These are phyloP conservation scores for Sander lucioperca DNA, from an alignment of 2,113 vertebrate genomes.

Conservation along the genomic window DNA sequence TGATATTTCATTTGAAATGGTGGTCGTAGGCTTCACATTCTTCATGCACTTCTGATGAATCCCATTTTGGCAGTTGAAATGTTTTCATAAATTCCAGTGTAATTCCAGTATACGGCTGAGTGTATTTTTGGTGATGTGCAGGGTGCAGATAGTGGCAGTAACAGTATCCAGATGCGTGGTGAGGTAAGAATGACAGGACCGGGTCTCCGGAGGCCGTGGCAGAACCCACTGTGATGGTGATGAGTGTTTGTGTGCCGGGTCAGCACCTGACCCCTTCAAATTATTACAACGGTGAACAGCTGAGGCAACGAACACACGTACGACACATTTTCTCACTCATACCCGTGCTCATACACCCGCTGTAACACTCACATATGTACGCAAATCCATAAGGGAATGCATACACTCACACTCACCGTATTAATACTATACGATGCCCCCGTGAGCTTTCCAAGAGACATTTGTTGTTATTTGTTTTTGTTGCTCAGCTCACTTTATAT, in stretches of 20 bases:
- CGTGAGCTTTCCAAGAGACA: neutral
- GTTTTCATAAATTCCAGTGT: conserved; percentile 43
- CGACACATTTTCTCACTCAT: conserved; percentile 50
- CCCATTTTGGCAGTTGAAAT: conserved; percentile 32
- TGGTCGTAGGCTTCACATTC: conserved; percentile 13
- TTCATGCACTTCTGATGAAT: conserved; percentile 7
- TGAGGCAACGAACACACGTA: conserved; percentile 52
- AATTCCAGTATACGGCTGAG: conserved; percentile 34
- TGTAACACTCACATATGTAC: conserved; percentile 16
- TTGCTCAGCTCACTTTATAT: conserved; percentile 50
- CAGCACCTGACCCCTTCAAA: conserved; percentile 69
- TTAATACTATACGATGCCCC: conserved; percentile 24
- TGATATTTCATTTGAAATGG: conserved; percentile 7
- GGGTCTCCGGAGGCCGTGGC: conserved; percentile 46
- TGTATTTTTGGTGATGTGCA: conserved; percentile 13
- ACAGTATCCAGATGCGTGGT: conserved; percentile 72
- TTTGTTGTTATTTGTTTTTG: conserved; percentile 46
- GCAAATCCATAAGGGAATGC: conserved; percentile 4
- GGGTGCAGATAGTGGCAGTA: conserved; percentile 27
- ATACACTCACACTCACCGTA: neutral
- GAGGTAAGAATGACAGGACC: conserved; percentile 52
- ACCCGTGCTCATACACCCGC: neutral
- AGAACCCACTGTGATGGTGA: conserved; percentile 49
- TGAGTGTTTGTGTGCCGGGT: conserved; percentile 75
- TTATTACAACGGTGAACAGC: conserved; percentile 75